Conservation (phyloP, 2,888 invertebrate species). For the Spilosoma lubricipeda region DNA sequence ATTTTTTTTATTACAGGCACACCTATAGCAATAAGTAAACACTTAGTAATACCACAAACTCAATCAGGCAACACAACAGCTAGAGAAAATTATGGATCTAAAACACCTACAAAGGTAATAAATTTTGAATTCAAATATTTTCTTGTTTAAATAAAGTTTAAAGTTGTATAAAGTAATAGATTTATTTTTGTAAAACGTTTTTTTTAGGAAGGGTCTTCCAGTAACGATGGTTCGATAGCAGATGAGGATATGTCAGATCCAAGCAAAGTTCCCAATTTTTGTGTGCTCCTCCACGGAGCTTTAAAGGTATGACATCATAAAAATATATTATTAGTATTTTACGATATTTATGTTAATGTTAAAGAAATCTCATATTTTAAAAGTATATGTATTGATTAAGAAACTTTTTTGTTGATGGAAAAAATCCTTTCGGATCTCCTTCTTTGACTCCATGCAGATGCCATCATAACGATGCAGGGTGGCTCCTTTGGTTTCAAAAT, state of each 20-base stretch:
- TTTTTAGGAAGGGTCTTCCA: slow-evolving; percentile 70
- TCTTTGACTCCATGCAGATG: too few species aligned
- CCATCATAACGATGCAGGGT: too few species aligned
- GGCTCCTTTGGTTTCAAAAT: too few species aligned
- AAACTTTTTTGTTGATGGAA: too few species aligned
- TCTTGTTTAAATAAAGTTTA: neutral
- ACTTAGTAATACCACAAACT: slow-evolving; percentile 93
- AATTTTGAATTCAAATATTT: too few species aligned
- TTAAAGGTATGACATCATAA: slow-evolving; percentile 87
- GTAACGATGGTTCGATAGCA: slow-evolving; percentile 73
- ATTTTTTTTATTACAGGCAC: slow-evolving; percentile 86
- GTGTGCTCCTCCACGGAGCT: slow-evolving; percentile 97
- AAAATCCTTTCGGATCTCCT: too few species aligned
- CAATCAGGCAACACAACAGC: slow-evolving; percentile 74
- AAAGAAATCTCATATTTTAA: neutral
- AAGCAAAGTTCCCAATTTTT: slow-evolving; percentile 94
- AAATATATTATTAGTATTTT: neutral
- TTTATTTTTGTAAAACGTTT: neutral
- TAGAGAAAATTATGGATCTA: slow-evolving; percentile 79
- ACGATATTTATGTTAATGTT: neutral
- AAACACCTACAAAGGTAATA: slow-evolving; percentile 76
- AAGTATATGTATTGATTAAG: too few species aligned
- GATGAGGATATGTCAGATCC: slow-evolving; percentile 88
- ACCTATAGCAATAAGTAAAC: slow-evolving; percentile 96
- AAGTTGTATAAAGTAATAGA: neutral